A percentile compares a stretch with the other conserved stretches of the same genome.
These are phyloP conservation scores for Drosophila parabipectinata DNA, from an alignment of 1,140 invertebrate species.

Conservation along the genomic window DNA sequence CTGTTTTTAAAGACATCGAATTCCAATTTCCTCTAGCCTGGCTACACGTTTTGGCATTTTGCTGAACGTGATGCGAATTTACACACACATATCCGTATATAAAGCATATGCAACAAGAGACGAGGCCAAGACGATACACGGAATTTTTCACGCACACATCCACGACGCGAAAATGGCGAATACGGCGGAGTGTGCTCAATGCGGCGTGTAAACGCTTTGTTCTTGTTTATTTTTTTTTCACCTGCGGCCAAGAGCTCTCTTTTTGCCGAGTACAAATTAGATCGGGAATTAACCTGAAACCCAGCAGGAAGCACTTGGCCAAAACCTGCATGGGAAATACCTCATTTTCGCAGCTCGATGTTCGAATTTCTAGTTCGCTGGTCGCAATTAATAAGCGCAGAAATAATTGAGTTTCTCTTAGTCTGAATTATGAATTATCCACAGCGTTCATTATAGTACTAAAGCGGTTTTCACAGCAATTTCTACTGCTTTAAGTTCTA, in stretches of 20 bases:
- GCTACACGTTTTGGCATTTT: conserved; percentile 72
- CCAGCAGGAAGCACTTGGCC: background rate
- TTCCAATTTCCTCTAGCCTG: conserved; percentile 70
- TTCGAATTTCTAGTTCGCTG: conserved; percentile 3
- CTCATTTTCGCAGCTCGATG: background rate
- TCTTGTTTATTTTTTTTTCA: conserved; percentile 11
- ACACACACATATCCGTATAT: conserved; percentile 33
- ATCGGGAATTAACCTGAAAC: conserved; percentile 2
- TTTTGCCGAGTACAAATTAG: conserved; percentile 2
- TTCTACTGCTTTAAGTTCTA: background rate
- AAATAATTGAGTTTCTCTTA: conserved; percentile 37
- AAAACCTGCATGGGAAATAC: background rate
- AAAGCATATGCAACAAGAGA: conserved; percentile 57
- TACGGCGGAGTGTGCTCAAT: conserved; percentile 39
- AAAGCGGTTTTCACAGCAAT: conserved; percentile 1
- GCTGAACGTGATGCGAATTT: conserved; percentile 71
- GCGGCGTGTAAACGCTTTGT: conserved; percentile 49
- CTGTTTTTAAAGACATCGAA: conserved; percentile 79
- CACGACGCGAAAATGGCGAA: background rate
- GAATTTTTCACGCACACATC: conserved; percentile 22
- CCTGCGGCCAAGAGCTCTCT: conserved; percentile 1
- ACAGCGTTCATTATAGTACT: conserved; percentile 26
- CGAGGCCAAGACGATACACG: conserved; percentile 15
- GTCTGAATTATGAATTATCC: conserved; percentile 13
- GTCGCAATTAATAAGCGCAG: conserved; percentile 29